Evolutionary conservation across 2,888 invertebrate genomes (phyloP), one percentile per base, ranked within the genome.

Genomic region (Melanostoma mellinum): DNA sequence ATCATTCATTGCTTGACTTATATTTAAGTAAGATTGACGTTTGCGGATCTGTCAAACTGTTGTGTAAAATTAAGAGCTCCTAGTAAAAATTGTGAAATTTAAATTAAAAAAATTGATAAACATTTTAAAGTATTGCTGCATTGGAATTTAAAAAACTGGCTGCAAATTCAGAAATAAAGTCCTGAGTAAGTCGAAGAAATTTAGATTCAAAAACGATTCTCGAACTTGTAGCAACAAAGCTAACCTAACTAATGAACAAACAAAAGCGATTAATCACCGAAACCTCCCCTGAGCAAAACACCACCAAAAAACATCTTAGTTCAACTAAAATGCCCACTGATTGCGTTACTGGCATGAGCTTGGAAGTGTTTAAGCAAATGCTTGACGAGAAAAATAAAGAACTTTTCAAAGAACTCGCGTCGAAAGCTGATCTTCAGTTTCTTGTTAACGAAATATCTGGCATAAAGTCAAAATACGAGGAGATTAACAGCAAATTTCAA

Each of bases 211-310:
- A 58, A 40, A 38, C 40, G 3, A n/a, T n/a, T 33, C 4, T 52
- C 52, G n/a, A 33, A 52, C 3, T 52, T 52, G 33, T 52, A 30
- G 5, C 42, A 20, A 40, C 40, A 42, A 58, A 38, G 38, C 32
- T 30, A 58, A 58, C 42, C 30, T 40, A 42, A 58, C 58, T 40
- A 32, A 38, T 44, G 33, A 48, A 36, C 33, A 30, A 44, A n/a
- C 44, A 61, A 46, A 61, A 61, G 35, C 60, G 60, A 61, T 44
- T 10, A 61, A 61, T 61, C 5, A 5, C 46, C 20, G 60, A 58
- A 61, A 61, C 48, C 48, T 61, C 61, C 9, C 65, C 52, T 50
- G 52, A 65, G 40, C 65, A 42, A 8, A 40, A 2, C 10, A 32
- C n/a, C 30, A 9, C 46, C 36, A 36, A 50, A 52, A 65, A 40